A percentile compares a stretch with the other conserved stretches of the same genome.
phyloP scores from a whole-genome alignment of 53 echinoderm and acorn worm species.

The Hippasteria phrygiana region DNA sequence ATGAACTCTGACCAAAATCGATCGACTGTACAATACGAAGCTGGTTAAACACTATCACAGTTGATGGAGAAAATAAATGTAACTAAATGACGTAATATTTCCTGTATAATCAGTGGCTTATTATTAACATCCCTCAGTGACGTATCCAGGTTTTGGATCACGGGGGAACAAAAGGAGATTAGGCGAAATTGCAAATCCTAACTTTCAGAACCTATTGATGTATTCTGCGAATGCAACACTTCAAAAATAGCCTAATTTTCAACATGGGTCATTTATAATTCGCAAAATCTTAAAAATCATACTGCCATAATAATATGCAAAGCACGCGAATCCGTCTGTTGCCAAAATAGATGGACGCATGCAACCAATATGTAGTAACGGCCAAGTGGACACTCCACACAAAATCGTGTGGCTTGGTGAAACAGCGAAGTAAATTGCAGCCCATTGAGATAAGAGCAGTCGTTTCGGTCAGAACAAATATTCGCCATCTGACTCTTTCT shows the following conservation, averaged over 20 bases:
- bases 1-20: too few relatives aligned
- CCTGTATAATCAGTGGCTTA: too few relatives aligned
- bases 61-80: too few relatives aligned
- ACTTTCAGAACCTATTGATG: too few relatives aligned
- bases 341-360: background rate
- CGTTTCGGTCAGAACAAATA: constrained; percentile 6
- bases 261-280: background rate
- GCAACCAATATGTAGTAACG: background rate
- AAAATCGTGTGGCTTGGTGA: background rate
- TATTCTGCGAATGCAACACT: background rate
- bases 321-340: background rate
- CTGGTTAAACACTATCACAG: too few relatives aligned
- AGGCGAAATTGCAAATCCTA: too few relatives aligned
- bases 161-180: too few relatives aligned
- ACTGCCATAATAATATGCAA: background rate
- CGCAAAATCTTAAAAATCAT: background rate
- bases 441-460: background rate
- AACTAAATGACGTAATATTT: too few relatives aligned
- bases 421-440: background rate
- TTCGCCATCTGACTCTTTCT: constrained; percentile 16
- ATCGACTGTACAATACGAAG: too few relatives aligned
- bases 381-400: background rate
- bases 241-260: background rate
- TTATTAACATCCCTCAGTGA: too few relatives aligned
- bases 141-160: too few relatives aligned